Base-by-base conservation (phyloP, 2,888 invertebrate species). In the Teleiodes luculella region DNA sequence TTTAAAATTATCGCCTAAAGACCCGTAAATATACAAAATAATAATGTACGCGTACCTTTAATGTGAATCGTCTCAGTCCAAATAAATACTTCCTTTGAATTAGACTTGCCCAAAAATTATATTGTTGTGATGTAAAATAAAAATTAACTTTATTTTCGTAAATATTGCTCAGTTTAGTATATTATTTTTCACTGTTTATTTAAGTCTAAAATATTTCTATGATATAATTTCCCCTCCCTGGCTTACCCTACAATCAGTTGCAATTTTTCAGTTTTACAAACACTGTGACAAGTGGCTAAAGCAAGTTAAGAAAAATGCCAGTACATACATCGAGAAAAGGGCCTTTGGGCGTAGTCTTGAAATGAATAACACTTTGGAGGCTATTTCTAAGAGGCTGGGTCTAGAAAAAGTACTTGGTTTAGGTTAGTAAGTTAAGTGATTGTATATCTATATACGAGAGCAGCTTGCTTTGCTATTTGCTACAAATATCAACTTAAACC, bases 261-360 rank as follows among this genome's bases (percentile, higher is more conserved):
- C 74, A 68, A 73, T 72, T 78, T 91, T 92, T 72, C 85, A 95
- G 95, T 95, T 95, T 90, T 95, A 95, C 87, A 95, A 95, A 89
- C 87, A 91, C 64, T 95, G 95, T 87, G 83, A 90, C 67, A 92
- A 91, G 74, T 95, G 95, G 95, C 88, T 85, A 78, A 84, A 80
- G 70, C 91, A 93, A 80, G 92, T 95, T 61, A 92, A 94, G 78
- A 91, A 92, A 74, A 94, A 94, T 83, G 91, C 92, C 54, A 80
- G 83, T 53, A 90, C 93, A 53, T 89, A 91, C 69, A 74, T 75
- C 68, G 93, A 95, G 78, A 83, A 85, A 68, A 77, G 76, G 37
- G 78, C 87, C 65, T 94, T 93, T 79, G 78, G 86, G 50, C 72
- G 80, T 49, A 91, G 92, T 68, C 67, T 78, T 55, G 80, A 90